phyloP scores from a whole-genome alignment of 2,797 vertebrate species.

The Pitangus sulphuratus region DNA sequence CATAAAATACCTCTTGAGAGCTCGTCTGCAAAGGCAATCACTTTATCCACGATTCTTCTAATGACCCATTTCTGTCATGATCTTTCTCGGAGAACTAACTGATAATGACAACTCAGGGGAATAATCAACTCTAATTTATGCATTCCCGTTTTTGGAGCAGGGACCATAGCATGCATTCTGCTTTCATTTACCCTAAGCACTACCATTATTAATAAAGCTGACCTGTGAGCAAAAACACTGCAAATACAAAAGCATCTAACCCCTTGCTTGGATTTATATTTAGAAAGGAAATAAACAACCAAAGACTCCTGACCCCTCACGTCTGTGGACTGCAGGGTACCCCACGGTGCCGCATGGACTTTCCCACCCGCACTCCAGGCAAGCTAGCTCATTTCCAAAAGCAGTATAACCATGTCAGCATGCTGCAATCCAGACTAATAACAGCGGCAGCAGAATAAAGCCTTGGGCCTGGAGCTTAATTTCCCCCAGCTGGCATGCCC shows the following conservation, averaged over 20 bases:
- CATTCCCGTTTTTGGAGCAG: not conserved
- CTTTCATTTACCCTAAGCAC: conserved; percentile 1
- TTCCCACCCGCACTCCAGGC: not conserved
- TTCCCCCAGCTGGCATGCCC: conserved; percentile 35
- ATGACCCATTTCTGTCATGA: conserved; percentile 68
- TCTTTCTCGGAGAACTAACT: conserved; percentile 40
- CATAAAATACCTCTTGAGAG: conserved; percentile 55
- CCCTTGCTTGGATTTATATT: conserved; percentile 19
- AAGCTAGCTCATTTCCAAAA: conserved; percentile 32
- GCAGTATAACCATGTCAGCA: conserved; percentile 10
- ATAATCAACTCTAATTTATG: conserved; percentile 60
- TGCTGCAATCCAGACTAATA: conserved; percentile 30
- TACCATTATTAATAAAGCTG: not conserved
- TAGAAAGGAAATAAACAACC: conserved; percentile 45
- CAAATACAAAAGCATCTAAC: not conserved
- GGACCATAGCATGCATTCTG: not conserved
- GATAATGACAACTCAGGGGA: conserved; percentile 59
- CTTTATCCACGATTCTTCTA: conserved; percentile 26
- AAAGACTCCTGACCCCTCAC: not conserved
- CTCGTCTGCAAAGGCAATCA: conserved; percentile 58
- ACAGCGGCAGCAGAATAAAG: not conserved
- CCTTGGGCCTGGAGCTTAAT: conserved; percentile 39
- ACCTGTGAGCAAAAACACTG: not conserved
- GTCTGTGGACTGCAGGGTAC: not conserved
- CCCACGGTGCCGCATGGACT: not conserved